Conservation (phyloP, 1,140 invertebrate genomes). For the Bombus terrestris region DNA sequence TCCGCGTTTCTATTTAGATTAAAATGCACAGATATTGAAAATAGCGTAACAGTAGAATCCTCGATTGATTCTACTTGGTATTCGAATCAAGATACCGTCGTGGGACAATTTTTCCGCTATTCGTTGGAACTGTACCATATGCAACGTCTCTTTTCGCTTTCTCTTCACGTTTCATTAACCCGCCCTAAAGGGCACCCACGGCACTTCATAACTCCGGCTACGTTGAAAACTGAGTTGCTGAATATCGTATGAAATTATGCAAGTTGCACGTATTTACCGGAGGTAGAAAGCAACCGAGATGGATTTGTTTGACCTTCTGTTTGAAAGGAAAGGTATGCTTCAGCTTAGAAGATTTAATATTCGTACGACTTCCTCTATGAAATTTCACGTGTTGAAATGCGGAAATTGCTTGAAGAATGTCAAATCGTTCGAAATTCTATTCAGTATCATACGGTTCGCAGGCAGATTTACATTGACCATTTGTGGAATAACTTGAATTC, state of each 20-base stretch:
- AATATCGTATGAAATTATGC: constrained; percentile 25
- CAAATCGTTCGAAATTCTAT: background rate
- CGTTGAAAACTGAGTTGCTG: constrained; percentile 4
- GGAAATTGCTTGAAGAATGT: background rate
- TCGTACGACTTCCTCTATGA: background rate
- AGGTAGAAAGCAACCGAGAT: background rate
- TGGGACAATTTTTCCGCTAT: background rate
- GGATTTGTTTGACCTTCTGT: background rate
- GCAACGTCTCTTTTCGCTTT: background rate
- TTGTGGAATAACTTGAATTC: background rate
- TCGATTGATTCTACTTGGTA: background rate
- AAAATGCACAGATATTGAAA: background rate
- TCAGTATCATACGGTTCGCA: background rate
- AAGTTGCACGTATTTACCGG: constrained; percentile 7
- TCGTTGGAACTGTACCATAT: background rate
- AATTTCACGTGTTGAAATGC: background rate
- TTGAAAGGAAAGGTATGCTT: background rate
- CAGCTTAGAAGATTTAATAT: no score
- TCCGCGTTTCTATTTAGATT: no score
- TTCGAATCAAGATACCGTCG: background rate
- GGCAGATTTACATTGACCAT: background rate
- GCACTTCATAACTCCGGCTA: background rate
- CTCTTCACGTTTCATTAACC: constrained; percentile 23
- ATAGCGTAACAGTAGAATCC: background rate
- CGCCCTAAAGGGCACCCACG: background rate